These are phyloP conservation scores for Novumbra hubbsi DNA, from an alignment of 2,797 vertebrate genomes.

Conservation along the genomic window DNA sequence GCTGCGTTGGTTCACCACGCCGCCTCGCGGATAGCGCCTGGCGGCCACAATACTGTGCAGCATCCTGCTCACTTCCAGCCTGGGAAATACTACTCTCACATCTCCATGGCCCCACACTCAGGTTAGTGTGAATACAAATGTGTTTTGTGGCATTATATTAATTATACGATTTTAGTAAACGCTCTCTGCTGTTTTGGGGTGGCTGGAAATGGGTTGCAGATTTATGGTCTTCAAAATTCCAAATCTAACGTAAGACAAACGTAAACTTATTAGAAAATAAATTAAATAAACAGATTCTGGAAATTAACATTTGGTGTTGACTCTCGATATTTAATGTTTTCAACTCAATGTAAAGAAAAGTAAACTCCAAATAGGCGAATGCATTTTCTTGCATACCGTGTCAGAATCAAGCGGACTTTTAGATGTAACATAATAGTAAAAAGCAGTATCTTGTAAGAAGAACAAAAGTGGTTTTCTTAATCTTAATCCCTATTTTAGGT, in stretches of 20 bases:
- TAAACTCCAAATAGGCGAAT: conserved; percentile 36
- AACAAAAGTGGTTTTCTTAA: conserved; percentile 1
- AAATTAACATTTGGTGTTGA: conserved; percentile 38
- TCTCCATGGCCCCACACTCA: conserved; percentile 93
- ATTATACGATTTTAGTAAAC: background rate
- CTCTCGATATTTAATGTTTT: conserved; percentile 29
- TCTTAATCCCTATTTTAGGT: background rate
- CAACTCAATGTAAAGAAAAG: conserved; percentile 15
- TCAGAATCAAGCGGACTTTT: background rate
- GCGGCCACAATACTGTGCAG: conserved; percentile 83
- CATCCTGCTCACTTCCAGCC: conserved; percentile 88
- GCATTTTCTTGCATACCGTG: conserved; percentile 9
- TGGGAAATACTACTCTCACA: conserved; percentile 89
- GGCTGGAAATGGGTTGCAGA: conserved; percentile 15
- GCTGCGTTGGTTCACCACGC: conserved; percentile 85
- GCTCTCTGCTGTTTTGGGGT: conserved; percentile 15
- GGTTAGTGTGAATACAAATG: conserved; percentile 71
- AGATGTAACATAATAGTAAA: conserved; percentile 5
- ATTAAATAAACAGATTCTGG: conserved; percentile 49
- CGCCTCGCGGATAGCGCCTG: conserved; percentile 79
- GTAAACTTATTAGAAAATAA: conserved; percentile 52
- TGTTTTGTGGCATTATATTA: conserved; percentile 1
- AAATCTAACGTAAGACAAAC: conserved; percentile 34
- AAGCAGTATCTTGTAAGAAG: conserved; percentile 13
- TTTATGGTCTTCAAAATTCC: conserved; percentile 2